These are phyloP conservation scores for Acanthornis magna DNA, from an alignment of 2,797 vertebrate genomes.

Conservation along the genomic window DNA sequence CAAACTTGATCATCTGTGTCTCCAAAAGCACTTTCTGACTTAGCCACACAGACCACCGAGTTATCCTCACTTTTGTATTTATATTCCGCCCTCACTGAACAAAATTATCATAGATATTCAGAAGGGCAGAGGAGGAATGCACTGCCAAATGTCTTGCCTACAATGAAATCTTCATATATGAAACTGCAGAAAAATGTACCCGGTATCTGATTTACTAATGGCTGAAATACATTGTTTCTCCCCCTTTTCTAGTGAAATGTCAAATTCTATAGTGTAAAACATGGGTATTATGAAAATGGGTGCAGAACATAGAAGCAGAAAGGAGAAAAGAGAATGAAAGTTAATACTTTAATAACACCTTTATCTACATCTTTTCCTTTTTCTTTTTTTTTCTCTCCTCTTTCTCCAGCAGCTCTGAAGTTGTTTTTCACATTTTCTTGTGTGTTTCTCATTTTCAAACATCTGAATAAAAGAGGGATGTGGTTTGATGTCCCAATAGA, in stretches of 20 bases:
- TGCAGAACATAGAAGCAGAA: not conserved
- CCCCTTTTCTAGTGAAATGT: not conserved
- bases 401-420: not conserved
- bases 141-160: not conserved
- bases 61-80: not conserved
- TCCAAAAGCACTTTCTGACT: not conserved
- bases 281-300: not conserved
- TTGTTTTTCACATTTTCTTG: not conserved
- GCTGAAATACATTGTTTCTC: not conserved
- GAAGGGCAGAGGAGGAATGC: not conserved
- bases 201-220: not conserved
- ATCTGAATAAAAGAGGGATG: not conserved
- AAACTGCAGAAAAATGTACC: not conserved
- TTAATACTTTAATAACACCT: not conserved
- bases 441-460: not conserved
- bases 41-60: not conserved
- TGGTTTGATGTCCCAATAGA: not conserved
- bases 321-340: not conserved
- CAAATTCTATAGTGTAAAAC: not conserved
- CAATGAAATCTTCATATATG: not conserved
- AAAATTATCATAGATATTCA: not conserved
- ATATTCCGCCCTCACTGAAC: not conserved
- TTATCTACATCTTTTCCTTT: not conserved
- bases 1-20: not conserved
- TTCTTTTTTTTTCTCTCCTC: fast-evolving